phyloP scores from a whole-genome alignment of 2,888 invertebrate genomes.

The Nemotelus pantherinus region DNA sequence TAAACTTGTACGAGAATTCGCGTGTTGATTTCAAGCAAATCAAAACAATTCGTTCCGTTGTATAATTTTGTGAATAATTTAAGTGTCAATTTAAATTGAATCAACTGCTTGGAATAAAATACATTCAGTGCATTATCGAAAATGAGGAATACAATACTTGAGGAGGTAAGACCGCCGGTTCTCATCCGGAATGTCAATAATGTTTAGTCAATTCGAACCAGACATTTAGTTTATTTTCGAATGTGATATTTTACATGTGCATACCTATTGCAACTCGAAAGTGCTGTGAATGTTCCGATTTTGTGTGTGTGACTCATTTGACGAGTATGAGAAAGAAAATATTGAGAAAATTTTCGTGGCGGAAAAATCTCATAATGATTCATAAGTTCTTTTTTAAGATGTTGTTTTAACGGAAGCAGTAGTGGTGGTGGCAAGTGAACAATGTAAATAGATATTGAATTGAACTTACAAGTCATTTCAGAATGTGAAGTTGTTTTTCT shows the following conservation, averaged over 20 bases:
- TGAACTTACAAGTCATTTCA: neutral
- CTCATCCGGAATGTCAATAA: too few relatives aligned
- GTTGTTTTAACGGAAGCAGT: constrained; percentile 1
- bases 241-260: neutral
- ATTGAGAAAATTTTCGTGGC: constrained; percentile 18
- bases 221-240: neutral
- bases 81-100: neutral
- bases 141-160: constrained; percentile 51
- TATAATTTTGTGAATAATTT: neutral
- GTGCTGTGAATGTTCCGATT: constrained; percentile 11
- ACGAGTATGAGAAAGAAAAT: constrained; percentile 29
- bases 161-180: constrained; percentile 46
- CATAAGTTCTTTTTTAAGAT: constrained; percentile 38
- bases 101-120: neutral
- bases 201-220: neutral
- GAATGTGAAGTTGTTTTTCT: neutral
- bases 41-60: neutral
- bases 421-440: neutral
- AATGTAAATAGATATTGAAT: neutral
- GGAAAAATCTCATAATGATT: constrained; percentile 31
- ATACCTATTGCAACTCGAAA: neutral
- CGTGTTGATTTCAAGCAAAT: too few relatives aligned
- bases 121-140: constrained; percentile 3
- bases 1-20: too few relatives aligned
- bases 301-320: constrained; percentile 22